A percentile compares a stretch with the other conserved stretches of the same genome.
Evolutionary conservation across 2,797 vertebrate genomes (phyloP).

Genomic region (Oreochromis mossambicus): DNA sequence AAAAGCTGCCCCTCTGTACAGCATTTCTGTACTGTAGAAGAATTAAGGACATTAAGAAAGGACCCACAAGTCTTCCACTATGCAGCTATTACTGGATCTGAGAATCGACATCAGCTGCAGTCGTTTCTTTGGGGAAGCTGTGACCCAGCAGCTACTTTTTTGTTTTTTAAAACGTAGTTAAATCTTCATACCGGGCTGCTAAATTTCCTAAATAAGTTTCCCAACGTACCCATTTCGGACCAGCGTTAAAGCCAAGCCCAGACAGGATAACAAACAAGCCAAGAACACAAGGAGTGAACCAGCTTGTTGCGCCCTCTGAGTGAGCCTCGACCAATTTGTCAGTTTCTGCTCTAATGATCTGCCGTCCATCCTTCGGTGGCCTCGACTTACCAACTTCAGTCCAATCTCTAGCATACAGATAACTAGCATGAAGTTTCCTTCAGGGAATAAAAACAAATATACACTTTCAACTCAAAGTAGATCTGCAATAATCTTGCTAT

Average conservation of each 20-base stretch:
- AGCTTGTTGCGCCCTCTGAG: not conserved
- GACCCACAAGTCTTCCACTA: not conserved
- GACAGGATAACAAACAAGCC: not conserved
- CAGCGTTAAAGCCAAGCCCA: not conserved
- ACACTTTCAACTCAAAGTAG: constrained; percentile 11
- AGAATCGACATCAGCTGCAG: not conserved
- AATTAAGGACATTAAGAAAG: not conserved
- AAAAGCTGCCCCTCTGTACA: not conserved
- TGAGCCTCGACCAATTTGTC: not conserved
- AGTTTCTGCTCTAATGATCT: not conserved
- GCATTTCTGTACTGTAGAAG: too few relatives aligned
- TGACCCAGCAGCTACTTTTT: not conserved
- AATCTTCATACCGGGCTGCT: not conserved
- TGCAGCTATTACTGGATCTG: not conserved
- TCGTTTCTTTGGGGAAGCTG: not conserved
- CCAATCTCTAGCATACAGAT: not conserved
- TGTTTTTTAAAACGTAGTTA: not conserved
- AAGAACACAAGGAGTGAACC: too few relatives aligned
- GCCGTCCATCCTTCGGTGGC: not conserved
- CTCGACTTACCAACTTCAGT: not conserved
- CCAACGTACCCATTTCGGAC: not conserved
- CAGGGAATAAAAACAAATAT: constrained; percentile 23
- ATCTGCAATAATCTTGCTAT: constrained; percentile 44
- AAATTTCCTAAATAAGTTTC: not conserved
- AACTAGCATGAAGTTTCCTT: constrained; percentile 1